Evolutionary conservation across 2,113 vertebrate species (phyloP).

Genomic region (Platysternon megacephalum): DNA sequence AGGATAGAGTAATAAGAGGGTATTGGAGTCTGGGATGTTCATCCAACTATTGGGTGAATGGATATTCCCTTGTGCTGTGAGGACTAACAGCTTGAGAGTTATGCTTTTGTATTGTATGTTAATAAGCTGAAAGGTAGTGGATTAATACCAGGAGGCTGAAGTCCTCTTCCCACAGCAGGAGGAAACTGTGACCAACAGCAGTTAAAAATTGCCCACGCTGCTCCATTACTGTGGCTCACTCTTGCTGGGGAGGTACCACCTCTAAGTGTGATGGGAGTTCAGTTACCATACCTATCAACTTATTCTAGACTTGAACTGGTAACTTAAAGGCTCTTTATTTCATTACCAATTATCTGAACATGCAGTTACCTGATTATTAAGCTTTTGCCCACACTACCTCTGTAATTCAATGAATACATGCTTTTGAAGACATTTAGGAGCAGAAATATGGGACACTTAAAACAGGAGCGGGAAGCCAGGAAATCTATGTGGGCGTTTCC

Average conservation of each 20-base stretch:
- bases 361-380: neutral
- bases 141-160: neutral
- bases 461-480: neutral
- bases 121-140: neutral
- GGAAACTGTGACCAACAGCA: neutral
- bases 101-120: neutral
- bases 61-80: neutral
- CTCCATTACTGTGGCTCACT: neutral
- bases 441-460: neutral
- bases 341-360: neutral
- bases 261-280: neutral
- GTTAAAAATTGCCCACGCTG: neutral
- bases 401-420: neutral
- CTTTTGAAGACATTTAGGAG: neutral
- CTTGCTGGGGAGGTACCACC: neutral
- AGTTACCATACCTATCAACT: neutral
- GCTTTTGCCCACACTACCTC: neutral
- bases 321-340: neutral
- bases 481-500: neutral
- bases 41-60: neutral
- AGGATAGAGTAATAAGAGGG: neutral
- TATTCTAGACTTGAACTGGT: neutral
- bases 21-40: neutral
- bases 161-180: neutral
- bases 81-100: neutral